phyloP scores from a whole-genome alignment of 23 tunicate genomes.

The Halocynthia aurantium region DNA sequence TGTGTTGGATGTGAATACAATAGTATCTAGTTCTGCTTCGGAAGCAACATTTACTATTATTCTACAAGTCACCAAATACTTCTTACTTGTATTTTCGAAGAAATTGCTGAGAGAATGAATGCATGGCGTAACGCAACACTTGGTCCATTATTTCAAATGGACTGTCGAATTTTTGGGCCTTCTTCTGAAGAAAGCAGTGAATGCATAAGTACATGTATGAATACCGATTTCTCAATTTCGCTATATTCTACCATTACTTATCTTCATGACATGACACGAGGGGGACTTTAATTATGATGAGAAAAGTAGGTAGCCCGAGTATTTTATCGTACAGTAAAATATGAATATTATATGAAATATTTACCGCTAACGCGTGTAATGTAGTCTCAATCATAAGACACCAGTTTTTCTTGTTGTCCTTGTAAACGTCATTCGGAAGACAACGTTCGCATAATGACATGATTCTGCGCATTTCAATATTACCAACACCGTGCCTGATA shows the following conservation, averaged over 20 bases:
- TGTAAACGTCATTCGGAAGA: slow-evolving; percentile 31
- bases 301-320: too few relatives aligned
- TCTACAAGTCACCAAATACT: background rate
- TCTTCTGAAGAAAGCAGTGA: slow-evolving; percentile 18
- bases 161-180: background rate
- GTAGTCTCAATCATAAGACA: slow-evolving; percentile 60
- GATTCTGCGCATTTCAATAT: slow-evolving; percentile 34
- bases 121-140: slow-evolving; percentile 73
- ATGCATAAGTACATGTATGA: too few relatives aligned
- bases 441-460: slow-evolving; percentile 39
- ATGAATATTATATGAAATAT: background rate
- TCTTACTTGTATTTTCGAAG: slow-evolving; percentile 60
- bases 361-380: slow-evolving; percentile 56
- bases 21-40: background rate
- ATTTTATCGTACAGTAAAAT: too few relatives aligned
- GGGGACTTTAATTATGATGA: too few relatives aligned
- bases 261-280: too few relatives aligned
- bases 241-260: too few relatives aligned
- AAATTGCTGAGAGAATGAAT: slow-evolving; percentile 42
- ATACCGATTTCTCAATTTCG: too few relatives aligned
- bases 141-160: slow-evolving; percentile 63
- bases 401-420: slow-evolving; percentile 68
- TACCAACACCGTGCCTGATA: slow-evolving; percentile 29
- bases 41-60: background rate
- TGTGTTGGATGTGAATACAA: background rate